Base-by-base conservation (phyloP, 2,888 invertebrate genomes). In the Plusia festucae region DNA sequence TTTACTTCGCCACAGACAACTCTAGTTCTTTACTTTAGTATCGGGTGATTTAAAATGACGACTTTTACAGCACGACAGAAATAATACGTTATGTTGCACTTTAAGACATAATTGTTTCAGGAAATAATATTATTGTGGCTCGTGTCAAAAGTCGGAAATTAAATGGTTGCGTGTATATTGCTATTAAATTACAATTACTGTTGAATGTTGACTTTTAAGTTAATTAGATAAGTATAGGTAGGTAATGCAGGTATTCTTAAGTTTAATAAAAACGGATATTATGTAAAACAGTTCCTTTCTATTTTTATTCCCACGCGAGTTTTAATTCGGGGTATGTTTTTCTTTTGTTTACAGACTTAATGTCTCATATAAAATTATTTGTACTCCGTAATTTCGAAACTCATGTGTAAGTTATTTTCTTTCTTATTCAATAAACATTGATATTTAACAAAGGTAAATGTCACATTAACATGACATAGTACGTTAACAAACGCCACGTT, bases 31-130 rank as follows among this genome's bases (percentile, higher is more conserved):
- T 34, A 4, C 34, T 13, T 34, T 34, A 15, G 34, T 34, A 65
- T 65, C 65, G 27, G 57, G 70, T 60, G 79, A 80, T 85, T 87
- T 77, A 76, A 77, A 82, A 82, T 84, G 84, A 84, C 84, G 84
- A 83, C 77, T 65, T 15, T 63, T 51, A 63, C 54, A 56, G 60
- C 69, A 76, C 71, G 77, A 71, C 62, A 66, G 18, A 53, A 40
- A 5, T 53, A 53, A 74, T 68, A 68, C 60, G 40, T 68, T 63
- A 64, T 68, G 16, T 46, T 40, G 40, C 40, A 40, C 62, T 71
- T 53, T 57, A 56, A 40, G 18, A 9, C 30, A 16, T 62, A 61
- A 70, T 59, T 65, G 60, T 24, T 61, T 24, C n/a, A 59, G 60
- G 60, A 74, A 70, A 16, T 69, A 58, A 56, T 54, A 58, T 55